phyloP scores from a whole-genome alignment of 2,797 vertebrate genomes.

The Cyclopterus lumpus region DNA sequence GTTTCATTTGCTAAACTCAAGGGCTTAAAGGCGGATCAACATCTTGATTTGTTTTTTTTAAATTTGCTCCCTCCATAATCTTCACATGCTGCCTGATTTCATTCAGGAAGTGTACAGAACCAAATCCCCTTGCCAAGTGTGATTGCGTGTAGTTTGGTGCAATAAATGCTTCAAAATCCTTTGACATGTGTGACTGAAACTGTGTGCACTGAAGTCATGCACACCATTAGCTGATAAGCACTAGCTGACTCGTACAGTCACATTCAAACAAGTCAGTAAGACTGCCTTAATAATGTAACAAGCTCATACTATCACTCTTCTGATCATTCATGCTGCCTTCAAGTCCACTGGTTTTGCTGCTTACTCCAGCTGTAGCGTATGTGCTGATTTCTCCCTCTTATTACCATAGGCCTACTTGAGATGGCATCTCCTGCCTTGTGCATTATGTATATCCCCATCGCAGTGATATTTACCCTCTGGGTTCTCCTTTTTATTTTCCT shows the following conservation, averaged over 20 bases:
- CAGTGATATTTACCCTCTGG: constrained; percentile 57
- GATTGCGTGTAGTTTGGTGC: constrained; percentile 27
- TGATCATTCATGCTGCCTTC: constrained; percentile 55
- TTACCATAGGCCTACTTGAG: constrained; percentile 54
- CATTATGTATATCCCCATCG: constrained; percentile 68
- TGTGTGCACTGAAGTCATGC: constrained; percentile 34
- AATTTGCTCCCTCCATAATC: constrained; percentile 24
- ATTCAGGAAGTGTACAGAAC: constrained; percentile 6
- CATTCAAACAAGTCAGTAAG: constrained; percentile 58
- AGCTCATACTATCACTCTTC: constrained; percentile 41
- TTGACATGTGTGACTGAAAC: constrained; percentile 41
- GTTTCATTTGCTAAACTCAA: background rate
- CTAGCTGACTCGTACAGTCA: constrained; percentile 56
- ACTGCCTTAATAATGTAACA: constrained; percentile 62
- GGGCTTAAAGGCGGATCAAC: constrained; percentile 18
- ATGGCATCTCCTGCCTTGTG: constrained; percentile 62
- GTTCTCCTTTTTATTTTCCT: constrained; percentile 54
- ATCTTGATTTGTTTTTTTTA: constrained; percentile 26
- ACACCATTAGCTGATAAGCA: constrained; percentile 56
- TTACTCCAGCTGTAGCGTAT: constrained; percentile 33
- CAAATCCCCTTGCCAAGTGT: constrained; percentile 20
- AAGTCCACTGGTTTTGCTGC: constrained; percentile 40
- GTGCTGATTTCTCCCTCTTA: constrained; percentile 47
- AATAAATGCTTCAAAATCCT: constrained; percentile 45
- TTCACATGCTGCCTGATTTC: constrained; percentile 27